These are phyloP conservation scores for Hydriomena furcata DNA, from an alignment of 2,888 invertebrate genomes.

Conservation along the genomic window DNA sequence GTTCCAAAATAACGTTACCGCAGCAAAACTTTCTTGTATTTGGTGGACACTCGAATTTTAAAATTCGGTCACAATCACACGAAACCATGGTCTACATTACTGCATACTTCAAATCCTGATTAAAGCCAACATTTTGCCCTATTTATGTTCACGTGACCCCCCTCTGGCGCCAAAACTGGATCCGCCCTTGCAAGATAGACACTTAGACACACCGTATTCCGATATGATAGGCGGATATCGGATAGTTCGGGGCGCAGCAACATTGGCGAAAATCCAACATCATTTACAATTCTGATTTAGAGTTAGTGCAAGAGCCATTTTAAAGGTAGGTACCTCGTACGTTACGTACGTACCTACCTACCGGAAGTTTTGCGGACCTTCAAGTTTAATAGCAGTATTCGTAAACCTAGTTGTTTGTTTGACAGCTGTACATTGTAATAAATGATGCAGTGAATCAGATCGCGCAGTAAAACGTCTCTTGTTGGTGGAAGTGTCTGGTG, in stretches of 20 bases:
- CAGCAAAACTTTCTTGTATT: too few relatives aligned
- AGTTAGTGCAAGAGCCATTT: conserved; percentile 62
- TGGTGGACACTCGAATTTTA: too few relatives aligned
- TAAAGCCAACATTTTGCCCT: too few relatives aligned
- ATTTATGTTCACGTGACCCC: too few relatives aligned
- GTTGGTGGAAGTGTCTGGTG: conserved; percentile 52
- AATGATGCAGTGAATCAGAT: conserved; percentile 49
- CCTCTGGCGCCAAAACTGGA: too few relatives aligned
- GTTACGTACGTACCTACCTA: too few relatives aligned
- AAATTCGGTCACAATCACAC: too few relatives aligned
- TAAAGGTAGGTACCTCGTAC: conserved; percentile 38
- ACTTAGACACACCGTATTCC: too few relatives aligned
- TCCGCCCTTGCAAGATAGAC: too few relatives aligned
- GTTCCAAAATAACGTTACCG: too few relatives aligned
- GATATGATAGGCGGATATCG: conserved; percentile 51
- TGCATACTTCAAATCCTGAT: too few relatives aligned
- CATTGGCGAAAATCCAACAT: conserved; percentile 72
- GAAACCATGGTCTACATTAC: too few relatives aligned
- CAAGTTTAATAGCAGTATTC: conserved; percentile 3
- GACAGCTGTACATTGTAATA: conserved; percentile 50
- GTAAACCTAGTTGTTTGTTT: conserved; percentile 43
- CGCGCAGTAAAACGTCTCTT: conserved; percentile 54
- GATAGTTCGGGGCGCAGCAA: conserved; percentile 67
- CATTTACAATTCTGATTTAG: conserved; percentile 72
- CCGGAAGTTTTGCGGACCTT: conserved; percentile 12